These are phyloP conservation scores for Enteromius fasciolatus DNA, from an alignment of 2,797 vertebrate genomes.

Conservation along the genomic window DNA sequence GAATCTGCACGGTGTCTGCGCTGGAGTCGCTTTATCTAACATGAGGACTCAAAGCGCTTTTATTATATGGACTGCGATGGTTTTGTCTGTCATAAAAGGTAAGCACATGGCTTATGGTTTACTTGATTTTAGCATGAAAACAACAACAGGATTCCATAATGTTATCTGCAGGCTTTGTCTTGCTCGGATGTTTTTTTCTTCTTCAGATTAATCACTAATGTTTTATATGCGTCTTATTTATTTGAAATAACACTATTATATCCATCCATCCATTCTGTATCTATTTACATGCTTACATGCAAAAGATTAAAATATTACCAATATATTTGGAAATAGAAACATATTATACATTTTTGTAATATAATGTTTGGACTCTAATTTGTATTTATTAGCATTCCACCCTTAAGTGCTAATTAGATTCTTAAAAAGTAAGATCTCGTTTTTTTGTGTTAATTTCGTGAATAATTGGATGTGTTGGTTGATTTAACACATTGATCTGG, in stretches of 20 bases:
- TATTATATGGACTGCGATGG: constrained; percentile 37
- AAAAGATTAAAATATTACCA: not conserved
- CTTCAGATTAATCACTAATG: not conserved
- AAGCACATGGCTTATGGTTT: not conserved
- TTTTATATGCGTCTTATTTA: not conserved
- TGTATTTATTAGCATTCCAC: not conserved
- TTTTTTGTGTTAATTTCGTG: constrained; percentile 15
- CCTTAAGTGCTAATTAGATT: constrained; percentile 43
- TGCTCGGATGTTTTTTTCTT: not conserved
- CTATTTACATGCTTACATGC: not conserved
- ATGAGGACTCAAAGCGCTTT: constrained; percentile 33
- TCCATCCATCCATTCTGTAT: not conserved
- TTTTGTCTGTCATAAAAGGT: constrained; percentile 40
- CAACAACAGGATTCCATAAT: constrained; percentile 2
- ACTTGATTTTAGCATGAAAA: not conserved
- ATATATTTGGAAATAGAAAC: not conserved
- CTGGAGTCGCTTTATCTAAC: constrained; percentile 19
- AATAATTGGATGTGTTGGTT: no score
- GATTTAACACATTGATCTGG: not conserved
- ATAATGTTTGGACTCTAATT: not conserved
- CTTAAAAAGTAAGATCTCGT: constrained; percentile 9
- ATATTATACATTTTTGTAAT: not conserved
- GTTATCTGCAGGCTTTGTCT: constrained; percentile 15
- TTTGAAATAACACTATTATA: not conserved
- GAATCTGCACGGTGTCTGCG: constrained; percentile 25